These are phyloP conservation scores for Copidosoma aretas DNA, from an alignment of 2,888 invertebrate genomes.

Conservation along the genomic window DNA sequence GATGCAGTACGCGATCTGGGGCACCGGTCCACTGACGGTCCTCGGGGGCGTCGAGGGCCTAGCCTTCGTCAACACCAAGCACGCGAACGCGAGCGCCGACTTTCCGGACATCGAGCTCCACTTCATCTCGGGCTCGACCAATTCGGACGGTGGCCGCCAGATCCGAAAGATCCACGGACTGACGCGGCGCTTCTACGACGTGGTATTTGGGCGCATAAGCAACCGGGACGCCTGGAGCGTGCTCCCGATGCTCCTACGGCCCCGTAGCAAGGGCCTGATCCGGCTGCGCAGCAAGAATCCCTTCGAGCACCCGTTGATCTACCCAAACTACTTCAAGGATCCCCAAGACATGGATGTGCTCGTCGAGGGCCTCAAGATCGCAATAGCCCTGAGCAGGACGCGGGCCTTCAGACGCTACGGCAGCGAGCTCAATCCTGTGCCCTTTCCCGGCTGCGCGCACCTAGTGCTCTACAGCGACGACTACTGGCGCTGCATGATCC, in stretches of 20 bases:
- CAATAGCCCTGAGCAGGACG: conserved; percentile 80
- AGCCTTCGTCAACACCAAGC: conserved; percentile 89
- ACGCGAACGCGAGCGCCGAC: conserved; percentile 78
- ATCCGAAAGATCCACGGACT: conserved; percentile 81
- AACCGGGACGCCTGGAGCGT: conserved; percentile 84
- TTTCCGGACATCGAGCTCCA: conserved; percentile 91
- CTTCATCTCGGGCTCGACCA: conserved; percentile 85
- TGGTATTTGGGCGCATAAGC: conserved; percentile 77
- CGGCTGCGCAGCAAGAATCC: conserved; percentile 84
- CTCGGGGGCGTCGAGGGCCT: conserved; percentile 88
- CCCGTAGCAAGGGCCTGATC: conserved; percentile 83
- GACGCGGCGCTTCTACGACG: conserved; percentile 75
- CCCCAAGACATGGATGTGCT: conserved; percentile 80
- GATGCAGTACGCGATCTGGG: conserved; percentile 83
- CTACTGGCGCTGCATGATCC: conserved; percentile 89
- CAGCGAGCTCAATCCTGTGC: conserved; percentile 72
- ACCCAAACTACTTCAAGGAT: conserved; percentile 89
- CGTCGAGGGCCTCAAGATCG: conserved; percentile 86
- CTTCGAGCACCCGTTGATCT: conserved; percentile 85
- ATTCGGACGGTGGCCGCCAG: conserved; percentile 84
- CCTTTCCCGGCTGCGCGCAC: conserved; percentile 80
- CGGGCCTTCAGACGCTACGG: conserved; percentile 78
- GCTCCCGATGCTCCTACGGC: conserved; percentile 83
- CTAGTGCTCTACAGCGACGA: conserved; percentile 74
- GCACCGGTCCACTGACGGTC: conserved; percentile 83